Percentiles rank a stretch among this genome's conserved stretches.
phyloP scores from a whole-genome alignment of 2,113 vertebrate species.

The Crotalus helleri region DNA sequence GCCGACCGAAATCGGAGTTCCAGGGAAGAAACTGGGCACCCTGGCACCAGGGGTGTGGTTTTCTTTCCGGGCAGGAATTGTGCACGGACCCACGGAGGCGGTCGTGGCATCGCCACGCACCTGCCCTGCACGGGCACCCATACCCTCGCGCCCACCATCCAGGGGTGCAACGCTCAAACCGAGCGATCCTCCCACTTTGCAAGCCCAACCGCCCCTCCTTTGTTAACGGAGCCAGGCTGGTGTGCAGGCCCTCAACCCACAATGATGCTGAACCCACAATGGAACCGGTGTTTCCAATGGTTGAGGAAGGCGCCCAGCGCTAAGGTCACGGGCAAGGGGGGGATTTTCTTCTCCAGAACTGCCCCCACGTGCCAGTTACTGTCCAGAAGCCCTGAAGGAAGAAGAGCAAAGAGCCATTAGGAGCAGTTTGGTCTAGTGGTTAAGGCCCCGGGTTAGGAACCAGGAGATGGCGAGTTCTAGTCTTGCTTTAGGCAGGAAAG shows the following conservation, averaged over 20 bases:
- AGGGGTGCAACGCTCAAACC: not conserved
- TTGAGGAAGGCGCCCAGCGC: constrained; percentile 94
- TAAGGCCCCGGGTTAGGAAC: not conserved
- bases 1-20: not conserved
- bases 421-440: not conserved
- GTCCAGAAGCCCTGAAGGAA: constrained; percentile 80
- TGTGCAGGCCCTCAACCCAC: constrained; percentile 75
- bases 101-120: not conserved
- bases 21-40: not conserved
- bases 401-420: not conserved
- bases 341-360: constrained; percentile 89
- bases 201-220: not conserved
- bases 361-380: constrained; percentile 93
- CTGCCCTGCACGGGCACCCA: not conserved
- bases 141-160: too few species aligned
- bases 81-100: fast-evolving
- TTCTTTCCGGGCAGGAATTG: not conserved
- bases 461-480: not conserved
- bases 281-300: constrained; percentile 89
- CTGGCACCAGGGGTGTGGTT: fast-evolving
- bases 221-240: too few species aligned
- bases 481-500: too few species aligned
- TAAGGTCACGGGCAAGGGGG: constrained; percentile 87
- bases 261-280: constrained; percentile 89
- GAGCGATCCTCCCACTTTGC: not conserved